Base-by-base conservation (phyloP, 2,797 vertebrate genomes). In the Sebastes iracundus region DNA sequence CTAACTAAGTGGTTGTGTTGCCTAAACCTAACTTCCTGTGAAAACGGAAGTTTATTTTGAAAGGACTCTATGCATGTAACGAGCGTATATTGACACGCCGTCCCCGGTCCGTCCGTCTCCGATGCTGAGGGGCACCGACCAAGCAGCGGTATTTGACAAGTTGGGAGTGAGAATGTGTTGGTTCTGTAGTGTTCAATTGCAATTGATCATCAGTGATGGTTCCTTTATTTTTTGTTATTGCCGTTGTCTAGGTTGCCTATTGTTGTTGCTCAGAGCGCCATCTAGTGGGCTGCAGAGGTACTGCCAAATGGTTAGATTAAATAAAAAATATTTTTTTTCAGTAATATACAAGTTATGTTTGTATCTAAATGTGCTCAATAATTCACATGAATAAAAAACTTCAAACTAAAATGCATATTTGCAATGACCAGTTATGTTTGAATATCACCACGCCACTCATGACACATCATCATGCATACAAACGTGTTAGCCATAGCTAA, bases 81-180 rank as follows among this genome's bases (percentile, higher is more conserved):
- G 0, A n/a, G 49, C 4, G 0, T 52, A 46, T 8, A 46, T 46
- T 46, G 16, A 18, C 42, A 46, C 6, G 42, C 42, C 3, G 42
- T 46, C 42, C 42, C 16, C 7, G 16, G 42, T 52, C 49, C 20
- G 7, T 52, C 49, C 14, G 6, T 3, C 38, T 42, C 38, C 14
- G 38, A 42, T 42, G 38, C 14, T 42, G 38, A 42, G 38, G 38
- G 38, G 38, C 38, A 42, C 38, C 38, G 14, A 16, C 38, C 13
- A 42, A 42, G 38, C 38, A 42, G 14, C 6, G 38, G 38, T 42
- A 42, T 42, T 42, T 42, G 38, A 42, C 38, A 42, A 42, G 38
- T 42, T 42, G 38, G 38, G 14, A 42, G 38, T 42, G 38, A 42
- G 38, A 42, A 42, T 42, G 38, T 16, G 38, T 16, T 42, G 38